Evolutionary conservation across 2,113 vertebrate genomes (phyloP), one percentile per base, ranked within the genome.

Genomic region (Pseudorectes ferrugineus): DNA sequence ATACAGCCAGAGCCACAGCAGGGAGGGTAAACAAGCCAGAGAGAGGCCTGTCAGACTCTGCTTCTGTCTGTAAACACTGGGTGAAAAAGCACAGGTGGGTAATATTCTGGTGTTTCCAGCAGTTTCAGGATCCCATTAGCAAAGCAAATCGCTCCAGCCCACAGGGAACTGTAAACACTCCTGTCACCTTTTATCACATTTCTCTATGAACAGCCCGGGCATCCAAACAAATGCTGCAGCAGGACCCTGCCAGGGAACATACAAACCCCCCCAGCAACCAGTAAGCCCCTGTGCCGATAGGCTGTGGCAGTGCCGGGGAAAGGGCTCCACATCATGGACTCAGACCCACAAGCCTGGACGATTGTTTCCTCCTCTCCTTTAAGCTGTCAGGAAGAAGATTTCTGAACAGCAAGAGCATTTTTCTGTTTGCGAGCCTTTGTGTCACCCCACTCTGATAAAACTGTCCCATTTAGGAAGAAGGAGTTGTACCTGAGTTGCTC

Each of bases 111-210:
- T 68, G 28, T 26, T 75, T 52, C 51, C 84, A 85, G 73, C 36
- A 67, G 76, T 42, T 74, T 45, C 2, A 5, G 42, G 31, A 89
- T 45, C 20, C 33, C 26, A 20, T 7, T 14, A 72, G 49, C 24
- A 26, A 58, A 40, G 49, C 19, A 76, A 62, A 52, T 14, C 12
- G 28, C 31, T 91, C 31, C 2, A 1, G 52, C 28, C 8, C 40
- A 31, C 29, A 77, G 35, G 20, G 31, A 88, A 35, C 49, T 25
- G 35, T 58, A 17, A 85, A 62, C 12, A 26, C 25, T 49, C 23
- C 40, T 2, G 3, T 14, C 1, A 0, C 62, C 25, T 48, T 31
- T 81, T n/a, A 31, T 15, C 48, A 22, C 1, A 2, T 73, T 76
- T 58, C n/a, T 26, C 55, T 73, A 46, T 19, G 14, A 68, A 57